These are phyloP conservation scores for Contarinia nasturtii DNA, from an alignment of 1,140 invertebrate genomes.

Conservation along the genomic window DNA sequence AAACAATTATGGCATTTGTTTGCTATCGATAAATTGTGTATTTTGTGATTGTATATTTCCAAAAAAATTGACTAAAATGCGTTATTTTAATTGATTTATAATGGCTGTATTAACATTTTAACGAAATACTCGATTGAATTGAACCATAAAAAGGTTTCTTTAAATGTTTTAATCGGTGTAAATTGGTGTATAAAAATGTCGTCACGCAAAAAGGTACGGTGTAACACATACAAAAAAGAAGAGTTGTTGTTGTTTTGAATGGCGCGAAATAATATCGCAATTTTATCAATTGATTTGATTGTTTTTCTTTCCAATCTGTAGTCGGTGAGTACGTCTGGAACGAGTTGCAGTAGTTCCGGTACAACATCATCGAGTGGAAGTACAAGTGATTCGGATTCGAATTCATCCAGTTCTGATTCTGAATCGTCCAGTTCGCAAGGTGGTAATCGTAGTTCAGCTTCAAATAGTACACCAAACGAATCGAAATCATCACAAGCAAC, in stretches of 20 bases:
- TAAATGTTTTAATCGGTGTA: too few species aligned
- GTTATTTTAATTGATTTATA: too few species aligned
- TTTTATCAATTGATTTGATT: neutral
- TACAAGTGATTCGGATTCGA: conserved; percentile 45
- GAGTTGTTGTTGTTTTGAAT: neutral
- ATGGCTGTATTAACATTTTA: too few species aligned
- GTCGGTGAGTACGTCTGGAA: conserved; percentile 37
- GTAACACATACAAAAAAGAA: neutral
- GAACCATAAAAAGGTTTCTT: too few species aligned
- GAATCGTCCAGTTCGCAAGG: conserved; percentile 41
- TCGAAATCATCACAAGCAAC: conserved; percentile 15
- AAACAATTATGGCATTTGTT: too few species aligned
- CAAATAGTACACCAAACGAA: conserved; percentile 6
- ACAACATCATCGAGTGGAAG: conserved; percentile 36
- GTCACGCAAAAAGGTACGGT: conserved; percentile 1
- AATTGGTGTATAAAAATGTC: neutral
- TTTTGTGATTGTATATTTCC: too few species aligned
- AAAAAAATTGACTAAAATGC: too few species aligned
- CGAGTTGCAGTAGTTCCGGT: conserved; percentile 40
- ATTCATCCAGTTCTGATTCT: conserved; percentile 44
- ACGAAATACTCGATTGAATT: too few species aligned
- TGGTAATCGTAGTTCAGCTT: conserved; percentile 13
- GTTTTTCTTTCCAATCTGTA: conserved; percentile 14
- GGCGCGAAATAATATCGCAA: neutral
- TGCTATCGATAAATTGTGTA: too few species aligned